A percentile compares a stretch with the other conserved stretches of the same genome.
These are phyloP conservation scores for Lerista edwardsae DNA, from an alignment of 2,797 vertebrate species.

Conservation along the genomic window DNA sequence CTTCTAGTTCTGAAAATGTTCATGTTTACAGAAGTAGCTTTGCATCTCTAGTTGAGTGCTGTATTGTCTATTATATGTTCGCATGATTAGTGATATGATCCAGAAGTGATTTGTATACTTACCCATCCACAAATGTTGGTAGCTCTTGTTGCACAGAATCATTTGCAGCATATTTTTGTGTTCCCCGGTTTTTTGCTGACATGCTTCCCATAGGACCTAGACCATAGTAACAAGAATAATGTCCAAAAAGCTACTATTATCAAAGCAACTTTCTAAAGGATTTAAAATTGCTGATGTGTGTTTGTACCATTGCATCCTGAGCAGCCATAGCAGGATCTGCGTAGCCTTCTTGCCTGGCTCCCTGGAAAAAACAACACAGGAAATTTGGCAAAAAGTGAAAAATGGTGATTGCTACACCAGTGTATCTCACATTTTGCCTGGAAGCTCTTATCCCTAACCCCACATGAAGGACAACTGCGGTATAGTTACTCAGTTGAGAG, in stretches of 20 bases:
- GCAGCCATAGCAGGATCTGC: constrained; percentile 74
- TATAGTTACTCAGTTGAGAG: neutral
- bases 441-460: neutral
- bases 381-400: neutral
- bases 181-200: constrained; percentile 78
- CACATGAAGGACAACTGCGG: neutral
- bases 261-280: constrained; percentile 9
- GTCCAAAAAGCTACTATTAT: neutral
- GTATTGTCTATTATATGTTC: neutral
- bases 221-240: neutral
- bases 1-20: neutral
- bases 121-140: constrained; percentile 81
- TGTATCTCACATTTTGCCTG: neutral
- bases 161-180: constrained; percentile 81
- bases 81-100: neutral
- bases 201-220: constrained; percentile 82
- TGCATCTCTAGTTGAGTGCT: constrained; percentile 56
- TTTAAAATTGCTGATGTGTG: neutral
- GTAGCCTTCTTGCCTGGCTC: constrained; percentile 78
- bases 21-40: neutral
- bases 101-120: constrained; percentile 45
- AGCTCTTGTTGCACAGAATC: constrained; percentile 80
- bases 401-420: neutral
- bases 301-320: constrained; percentile 80
- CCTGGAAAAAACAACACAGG: constrained; percentile 59